These are phyloP conservation scores for Odontomyia ornata DNA, from an alignment of 2,888 invertebrate species.

Conservation along the genomic window DNA sequence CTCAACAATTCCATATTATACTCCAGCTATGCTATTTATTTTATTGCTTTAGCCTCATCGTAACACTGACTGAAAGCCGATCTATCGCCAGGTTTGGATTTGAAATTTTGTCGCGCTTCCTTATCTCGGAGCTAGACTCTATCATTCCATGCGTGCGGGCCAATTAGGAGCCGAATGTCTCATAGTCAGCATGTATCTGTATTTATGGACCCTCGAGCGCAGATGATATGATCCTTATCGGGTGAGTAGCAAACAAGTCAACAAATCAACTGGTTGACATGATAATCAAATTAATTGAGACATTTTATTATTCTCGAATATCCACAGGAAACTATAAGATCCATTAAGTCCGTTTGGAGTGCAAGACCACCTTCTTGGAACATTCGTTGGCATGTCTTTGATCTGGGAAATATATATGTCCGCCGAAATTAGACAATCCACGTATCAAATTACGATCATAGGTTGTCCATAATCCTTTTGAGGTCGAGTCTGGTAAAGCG, in stretches of 20 bases:
- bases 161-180: constrained; percentile 32
- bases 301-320: constrained; percentile 50
- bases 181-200: constrained; percentile 24
- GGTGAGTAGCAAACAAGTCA: constrained; percentile 53
- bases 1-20: too few species aligned
- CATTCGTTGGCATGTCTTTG: neutral
- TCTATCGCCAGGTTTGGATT: neutral
- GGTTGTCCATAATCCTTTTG: neutral
- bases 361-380: neutral
- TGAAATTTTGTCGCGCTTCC: neutral
- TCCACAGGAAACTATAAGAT: constrained; percentile 1
- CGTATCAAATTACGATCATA: neutral
- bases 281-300: constrained; percentile 55
- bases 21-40: constrained; percentile 8
- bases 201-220: constrained; percentile 9
- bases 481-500: neutral
- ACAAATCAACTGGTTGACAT: constrained; percentile 54
- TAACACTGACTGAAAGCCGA: constrained; percentile 12
- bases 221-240: constrained; percentile 51
- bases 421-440: neutral
- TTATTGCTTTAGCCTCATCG: constrained; percentile 23
- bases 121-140: neutral
- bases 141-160: constrained; percentile 30
- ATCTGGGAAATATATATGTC: neutral
- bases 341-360: neutral